These are phyloP conservation scores for Trichosurus vulpecula DNA, from an alignment of 2,797 vertebrate species.

Conservation along the genomic window DNA sequence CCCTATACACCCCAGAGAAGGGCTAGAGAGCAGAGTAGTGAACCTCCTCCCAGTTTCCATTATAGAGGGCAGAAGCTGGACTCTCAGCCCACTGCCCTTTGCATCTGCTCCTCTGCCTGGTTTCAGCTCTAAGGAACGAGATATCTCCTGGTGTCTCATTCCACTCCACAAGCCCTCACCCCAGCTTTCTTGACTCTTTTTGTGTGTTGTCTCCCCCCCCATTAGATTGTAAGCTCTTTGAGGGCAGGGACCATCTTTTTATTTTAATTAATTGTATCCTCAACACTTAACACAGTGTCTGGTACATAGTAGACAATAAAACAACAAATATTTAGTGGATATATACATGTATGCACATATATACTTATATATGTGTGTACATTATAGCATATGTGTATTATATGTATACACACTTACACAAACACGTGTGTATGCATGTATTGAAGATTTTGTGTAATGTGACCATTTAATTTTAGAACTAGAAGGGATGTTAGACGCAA, in stretches of 20 bases:
- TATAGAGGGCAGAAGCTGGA: neutral
- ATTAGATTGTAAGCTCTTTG: neutral
- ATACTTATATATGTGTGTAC: neutral
- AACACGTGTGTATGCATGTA: too few relatives aligned
- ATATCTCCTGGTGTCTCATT: neutral
- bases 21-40: too few relatives aligned
- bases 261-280: neutral
- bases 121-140: neutral
- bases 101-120: neutral
- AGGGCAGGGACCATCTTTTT: neutral
- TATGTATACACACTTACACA: too few relatives aligned
- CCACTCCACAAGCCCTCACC: neutral
- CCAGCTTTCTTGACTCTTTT: neutral
- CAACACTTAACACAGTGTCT: neutral
- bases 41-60: neutral
- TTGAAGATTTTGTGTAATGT: neutral
- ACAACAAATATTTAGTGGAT: neutral
- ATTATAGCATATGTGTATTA: neutral
- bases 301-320: neutral
- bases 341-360: neutral
- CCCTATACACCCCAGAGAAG: neutral
- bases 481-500: neutral
- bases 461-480: neutral
- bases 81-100: neutral
- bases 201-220: neutral